Percentiles rank a stretch among this genome's conserved stretches.
These are phyloP conservation scores for Antitype chi DNA, from an alignment of 2,888 invertebrate species.

Conservation along the genomic window DNA sequence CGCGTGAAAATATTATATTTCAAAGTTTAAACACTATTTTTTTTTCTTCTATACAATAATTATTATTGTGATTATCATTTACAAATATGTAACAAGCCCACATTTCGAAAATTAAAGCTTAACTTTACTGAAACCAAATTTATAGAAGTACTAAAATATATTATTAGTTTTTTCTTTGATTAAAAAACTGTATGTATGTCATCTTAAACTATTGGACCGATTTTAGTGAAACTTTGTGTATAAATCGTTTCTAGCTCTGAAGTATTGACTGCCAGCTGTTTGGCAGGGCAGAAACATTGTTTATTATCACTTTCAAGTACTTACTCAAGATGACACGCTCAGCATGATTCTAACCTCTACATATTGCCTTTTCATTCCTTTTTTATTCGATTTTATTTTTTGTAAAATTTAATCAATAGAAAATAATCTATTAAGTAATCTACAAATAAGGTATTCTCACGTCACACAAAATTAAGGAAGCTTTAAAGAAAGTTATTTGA, in stretches of 20 bases:
- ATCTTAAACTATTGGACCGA: conserved; percentile 64
- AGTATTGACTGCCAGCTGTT: conserved; percentile 62
- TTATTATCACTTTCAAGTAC: conserved; percentile 29
- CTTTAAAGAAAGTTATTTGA: conserved; percentile 27
- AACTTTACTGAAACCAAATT: conserved; percentile 5
- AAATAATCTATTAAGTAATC: conserved; percentile 11
- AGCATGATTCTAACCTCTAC: conserved; percentile 63
- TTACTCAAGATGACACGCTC: conserved; percentile 68
- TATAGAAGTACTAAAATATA: background rate
- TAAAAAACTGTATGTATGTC: conserved; percentile 48
- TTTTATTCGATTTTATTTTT: conserved; percentile 38
- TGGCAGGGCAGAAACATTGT: conserved; percentile 25
- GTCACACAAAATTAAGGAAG: conserved; percentile 38
- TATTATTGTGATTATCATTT: conserved; percentile 33
- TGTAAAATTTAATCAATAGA: conserved; percentile 10
- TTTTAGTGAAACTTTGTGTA: conserved; percentile 26
- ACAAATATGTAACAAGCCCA: conserved; percentile 40
- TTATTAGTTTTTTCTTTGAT: conserved; percentile 15
- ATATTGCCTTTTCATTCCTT: conserved; percentile 68
- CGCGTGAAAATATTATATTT: conserved; percentile 26
- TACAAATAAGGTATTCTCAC: conserved; percentile 16
- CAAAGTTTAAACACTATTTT: conserved; percentile 14
- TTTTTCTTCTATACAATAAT: conserved; percentile 22
- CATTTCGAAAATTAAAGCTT: conserved; percentile 17
- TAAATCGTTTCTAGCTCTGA: conserved; percentile 28